Base-by-base conservation (phyloP, 2,113 vertebrate species). In the Myotis yumanensis region DNA sequence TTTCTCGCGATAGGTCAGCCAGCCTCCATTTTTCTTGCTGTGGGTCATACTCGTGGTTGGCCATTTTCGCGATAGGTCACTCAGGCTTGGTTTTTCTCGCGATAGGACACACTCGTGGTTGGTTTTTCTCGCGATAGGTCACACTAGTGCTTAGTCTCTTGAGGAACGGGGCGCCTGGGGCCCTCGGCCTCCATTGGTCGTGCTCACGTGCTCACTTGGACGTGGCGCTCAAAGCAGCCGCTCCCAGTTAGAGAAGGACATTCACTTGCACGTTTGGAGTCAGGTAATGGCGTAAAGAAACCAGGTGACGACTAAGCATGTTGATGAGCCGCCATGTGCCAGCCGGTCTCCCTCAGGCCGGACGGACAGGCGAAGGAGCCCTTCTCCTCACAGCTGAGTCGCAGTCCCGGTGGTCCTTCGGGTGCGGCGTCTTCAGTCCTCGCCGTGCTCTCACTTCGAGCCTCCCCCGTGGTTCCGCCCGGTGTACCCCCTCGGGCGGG, bases 131-230 rank as follows among this genome's bases (percentile, higher is more conserved):
- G 6, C 9, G 2, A 4, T 8, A 72, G 43, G 37, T 69, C 37
- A 3, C 35, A 6, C 37, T 3, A 5, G 7, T 1, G 0, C 28
- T 28, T 32, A 0, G 9, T 5, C 4, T 6, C 0, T 3, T 2
- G 15, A 0, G 32, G 2, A 11, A 0, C 22, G 28, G 8, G 35
- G 32, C 22, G 0, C 5, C 4, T 14, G 12, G 37, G 62, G 22
- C 30, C 2, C 8, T 28, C 1, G 5, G 9, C 22, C 10, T 51
- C 40, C 15, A 15, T 68, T 1, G 3, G 43, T 15, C 43, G 43
- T 43, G 43, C 43, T 43, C 43, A 43, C 7, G 5, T 14, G 4
- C n/a, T 14, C 25, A 0, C 54, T 57, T 57, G 54, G 20, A 22
- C 54, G 8, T 4, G 57, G 57, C 57, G 22, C 23, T 25, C 10